Base-by-base conservation (phyloP, 2,888 invertebrate genomes). In the Alentia gelatinosa region DNA sequence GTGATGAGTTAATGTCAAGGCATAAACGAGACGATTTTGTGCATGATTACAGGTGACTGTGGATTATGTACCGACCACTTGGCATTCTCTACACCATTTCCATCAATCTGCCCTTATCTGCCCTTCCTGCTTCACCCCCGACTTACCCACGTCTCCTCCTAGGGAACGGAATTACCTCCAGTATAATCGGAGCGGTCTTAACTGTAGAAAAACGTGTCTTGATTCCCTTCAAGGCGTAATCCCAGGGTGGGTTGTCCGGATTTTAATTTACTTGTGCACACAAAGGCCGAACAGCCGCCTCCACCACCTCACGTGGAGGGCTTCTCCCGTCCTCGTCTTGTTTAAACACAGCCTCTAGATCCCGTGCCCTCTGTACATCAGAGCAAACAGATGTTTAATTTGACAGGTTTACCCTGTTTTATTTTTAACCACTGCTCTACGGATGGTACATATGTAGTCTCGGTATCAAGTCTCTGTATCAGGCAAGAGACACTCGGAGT, bases 201-300 rank as follows among this genome's bases (percentile, higher is more conserved):
- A 56, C 56, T 56, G 23, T n/a, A 56, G 56, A 56, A 56, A 37
- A 79, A 35, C 15, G 37, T n/a, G 26, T 79, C 79, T 79, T 35
- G 79, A 37, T 15, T 79, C 79, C 35, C 37, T 19, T 12, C 23
- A 35, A 79, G 79, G 39, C 79, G 79, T 79, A 35, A 63, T 5
- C 15, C n/a, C 23, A 9, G 19, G n/a, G 12, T 26, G 63, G 15
- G 15, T 63, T n/a, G 23, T 63, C 37, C 39, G 79, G 79, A 79
- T 39, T 79, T 79, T 79, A 79, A 79, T 79, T 79, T 37, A 79
- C 79, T 79, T 39, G 79, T 1, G 79, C 39, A 79, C 39, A 79
- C 79, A 79, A 79, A 79, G 39, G 79, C 30, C 68, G 37, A 15
- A 0, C 79, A 15, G 9, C 37, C 79, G 35, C 79, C 79, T 1